Evolutionary conservation across 2,113 vertebrate genomes (phyloP).

Genomic region (Osmerus eperlanus): DNA sequence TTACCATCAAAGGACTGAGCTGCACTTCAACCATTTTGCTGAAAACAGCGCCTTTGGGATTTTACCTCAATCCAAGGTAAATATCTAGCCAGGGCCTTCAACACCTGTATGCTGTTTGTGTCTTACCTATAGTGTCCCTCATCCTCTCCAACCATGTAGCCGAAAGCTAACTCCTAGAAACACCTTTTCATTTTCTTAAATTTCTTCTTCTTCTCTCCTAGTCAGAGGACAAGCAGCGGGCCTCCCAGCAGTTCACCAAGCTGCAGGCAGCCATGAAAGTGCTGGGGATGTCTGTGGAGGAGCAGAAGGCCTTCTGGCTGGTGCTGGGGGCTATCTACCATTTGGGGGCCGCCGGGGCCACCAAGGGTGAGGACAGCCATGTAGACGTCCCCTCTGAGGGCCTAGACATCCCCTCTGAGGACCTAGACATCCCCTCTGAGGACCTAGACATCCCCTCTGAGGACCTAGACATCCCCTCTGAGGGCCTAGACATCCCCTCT

Average conservation of each 20-base stretch:
- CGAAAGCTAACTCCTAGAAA: too few relatives aligned
- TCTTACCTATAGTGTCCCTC: neutral
- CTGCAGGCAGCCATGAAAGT: conserved; percentile 95
- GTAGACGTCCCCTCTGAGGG: too few relatives aligned
- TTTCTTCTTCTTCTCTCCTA: conserved; percentile 37
- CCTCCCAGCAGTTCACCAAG: conserved; percentile 89
- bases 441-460: too few relatives aligned
- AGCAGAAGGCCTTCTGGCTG: conserved; percentile 83
- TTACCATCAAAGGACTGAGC: conserved; percentile 81
- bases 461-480: too few relatives aligned
- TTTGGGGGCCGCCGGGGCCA: conserved; percentile 90
- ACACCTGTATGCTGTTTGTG: neutral
- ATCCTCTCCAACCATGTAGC: neutral
- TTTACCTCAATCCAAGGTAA: conserved; percentile 81
- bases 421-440: too few relatives aligned
- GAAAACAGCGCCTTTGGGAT: conserved; percentile 89
- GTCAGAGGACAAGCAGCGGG: conserved; percentile 92
- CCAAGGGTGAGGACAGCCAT: conserved; percentile 79
- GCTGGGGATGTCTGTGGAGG: conserved; percentile 84
- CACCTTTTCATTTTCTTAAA: neutral
- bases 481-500: too few relatives aligned
- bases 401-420: too few relatives aligned
- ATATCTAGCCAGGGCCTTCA: neutral
- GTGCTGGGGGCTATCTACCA: conserved; percentile 92
- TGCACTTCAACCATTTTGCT: conserved; percentile 93